These are phyloP conservation scores for Poecilia gillii DNA, from an alignment of 2,797 vertebrate species.

Conservation along the genomic window DNA sequence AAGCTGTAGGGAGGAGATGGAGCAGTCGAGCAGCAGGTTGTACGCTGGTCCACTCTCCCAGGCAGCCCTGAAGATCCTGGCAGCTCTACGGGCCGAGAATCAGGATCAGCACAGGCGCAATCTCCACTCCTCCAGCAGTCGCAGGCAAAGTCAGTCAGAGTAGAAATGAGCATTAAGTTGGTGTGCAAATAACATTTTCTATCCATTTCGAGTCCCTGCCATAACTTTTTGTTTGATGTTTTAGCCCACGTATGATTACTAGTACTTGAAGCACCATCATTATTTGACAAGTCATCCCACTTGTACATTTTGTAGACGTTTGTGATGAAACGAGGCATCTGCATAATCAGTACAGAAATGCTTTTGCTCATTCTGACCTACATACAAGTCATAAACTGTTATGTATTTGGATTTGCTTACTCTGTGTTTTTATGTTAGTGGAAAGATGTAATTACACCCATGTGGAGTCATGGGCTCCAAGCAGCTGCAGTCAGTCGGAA, in stretches of 20 bases:
- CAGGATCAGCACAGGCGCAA: slow-evolving; percentile 52
- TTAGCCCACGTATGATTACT: not conserved
- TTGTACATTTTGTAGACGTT: not conserved
- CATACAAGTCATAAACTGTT: not conserved
- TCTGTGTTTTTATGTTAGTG: slow-evolving; percentile 30
- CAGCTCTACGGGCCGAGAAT: slow-evolving; percentile 80
- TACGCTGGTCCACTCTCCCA: slow-evolving; percentile 82
- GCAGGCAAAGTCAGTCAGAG: slow-evolving; percentile 82
- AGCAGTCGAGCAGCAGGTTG: slow-evolving; percentile 63
- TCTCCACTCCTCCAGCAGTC: slow-evolving; percentile 41
- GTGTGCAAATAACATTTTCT: not conserved
- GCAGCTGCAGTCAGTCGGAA: slow-evolving; percentile 43
- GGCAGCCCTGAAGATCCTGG: slow-evolving; percentile 85
- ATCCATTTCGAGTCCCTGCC: not conserved
- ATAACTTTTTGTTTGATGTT: not conserved
- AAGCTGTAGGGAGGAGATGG: slow-evolving; percentile 73
- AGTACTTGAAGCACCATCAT: not conserved
- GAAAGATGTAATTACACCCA: slow-evolving; percentile 31
- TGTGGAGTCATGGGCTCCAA: slow-evolving; percentile 39
- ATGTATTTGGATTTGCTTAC: not conserved
- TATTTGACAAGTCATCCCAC: not conserved
- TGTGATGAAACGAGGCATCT: not conserved
- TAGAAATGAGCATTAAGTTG: slow-evolving; percentile 1
- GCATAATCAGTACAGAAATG: not conserved
- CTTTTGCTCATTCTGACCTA: not conserved